These are phyloP conservation scores for Chiridota heheva DNA, from an alignment of 35 echinoderm and acorn worm genomes.

Conservation along the genomic window DNA sequence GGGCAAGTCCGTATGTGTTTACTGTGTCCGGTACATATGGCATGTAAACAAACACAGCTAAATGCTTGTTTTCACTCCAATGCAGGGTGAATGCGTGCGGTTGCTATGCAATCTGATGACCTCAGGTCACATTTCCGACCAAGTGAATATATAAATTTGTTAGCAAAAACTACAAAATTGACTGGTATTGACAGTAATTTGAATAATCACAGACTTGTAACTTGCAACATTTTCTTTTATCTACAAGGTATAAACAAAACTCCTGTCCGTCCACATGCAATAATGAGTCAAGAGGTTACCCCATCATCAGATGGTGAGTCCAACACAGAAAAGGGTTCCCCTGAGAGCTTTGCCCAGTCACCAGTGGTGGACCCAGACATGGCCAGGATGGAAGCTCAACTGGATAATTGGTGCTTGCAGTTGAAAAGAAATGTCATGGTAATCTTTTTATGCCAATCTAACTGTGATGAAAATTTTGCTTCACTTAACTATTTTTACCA, in stretches of 20 bases:
- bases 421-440: constrained; percentile 91
- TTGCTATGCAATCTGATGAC: too few relatives aligned
- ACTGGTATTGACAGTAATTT: too few relatives aligned
- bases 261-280: neutral
- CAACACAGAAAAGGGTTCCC: constrained; percentile 5
- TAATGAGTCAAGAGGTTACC: neutral
- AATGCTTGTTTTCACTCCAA: too few relatives aligned
- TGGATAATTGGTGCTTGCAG: constrained; percentile 94
- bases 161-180: too few relatives aligned
- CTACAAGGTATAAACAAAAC: neutral
- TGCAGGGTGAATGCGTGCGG: too few relatives aligned
- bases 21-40: too few relatives aligned
- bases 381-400: constrained; percentile 77
- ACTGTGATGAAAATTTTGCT: neutral
- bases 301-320: constrained; percentile 46
- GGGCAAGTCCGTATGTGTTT: too few relatives aligned
- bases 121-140: too few relatives aligned
- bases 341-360: constrained; percentile 29
- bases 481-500: neutral
- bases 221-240: too few relatives aligned
- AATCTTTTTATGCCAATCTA: neutral
- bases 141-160: too few relatives aligned
- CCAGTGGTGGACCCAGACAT: constrained; percentile 83
- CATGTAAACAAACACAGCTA: too few relatives aligned
- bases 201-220: neutral